Evolutionary conservation across 2,113 vertebrate species (phyloP), one percentile per base, ranked within the genome.

Genomic region (Vireo altiloquus): DNA sequence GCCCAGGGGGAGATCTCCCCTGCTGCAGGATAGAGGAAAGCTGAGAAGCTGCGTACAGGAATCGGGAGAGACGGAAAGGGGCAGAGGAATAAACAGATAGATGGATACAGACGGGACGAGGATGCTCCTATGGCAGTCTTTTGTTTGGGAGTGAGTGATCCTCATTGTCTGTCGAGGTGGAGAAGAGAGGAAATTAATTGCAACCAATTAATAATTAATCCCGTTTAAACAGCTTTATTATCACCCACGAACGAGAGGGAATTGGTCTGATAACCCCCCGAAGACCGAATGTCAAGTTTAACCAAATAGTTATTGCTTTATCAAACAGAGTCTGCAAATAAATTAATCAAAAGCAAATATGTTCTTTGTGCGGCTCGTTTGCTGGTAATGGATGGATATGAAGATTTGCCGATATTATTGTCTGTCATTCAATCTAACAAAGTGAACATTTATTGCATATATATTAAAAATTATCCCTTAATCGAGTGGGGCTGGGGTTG

Each of bases 371-470:
- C 89, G 92, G 98, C 98, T 99, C 98, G 98, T 99, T 99, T 98
- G 98, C 97, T 94, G 91, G 98, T 99, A 99, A 99, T 99, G 99
- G 98, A 99, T 99, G 99, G 98, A 97, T 98, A 99, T 98, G 98
- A 99, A 98, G 99, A 99, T 99, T 98, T 98, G 98, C 98, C 98
- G 98, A 99, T 99, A 99, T 99, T 99, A 99, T 99, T 99, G 98
- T 99, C 99, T 99, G 99, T 99, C 99, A 99, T 99, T 99, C 99
- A 99, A 98, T 98, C 98, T 99, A 99, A 99, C 99, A 99, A 99
- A 99, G 99, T 99, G 99, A 99, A 99, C 99, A 99, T 99, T 99
- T 99, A 99, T 99, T 99, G 99, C 99, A 99, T 99, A 99, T 99
- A 99, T 99, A 99, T 99, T 99, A 99, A 99, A 99, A 99, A 99